Evolutionary conservation across 2,888 invertebrate species (phyloP).

Genomic region (Agapetus fuscipes): DNA sequence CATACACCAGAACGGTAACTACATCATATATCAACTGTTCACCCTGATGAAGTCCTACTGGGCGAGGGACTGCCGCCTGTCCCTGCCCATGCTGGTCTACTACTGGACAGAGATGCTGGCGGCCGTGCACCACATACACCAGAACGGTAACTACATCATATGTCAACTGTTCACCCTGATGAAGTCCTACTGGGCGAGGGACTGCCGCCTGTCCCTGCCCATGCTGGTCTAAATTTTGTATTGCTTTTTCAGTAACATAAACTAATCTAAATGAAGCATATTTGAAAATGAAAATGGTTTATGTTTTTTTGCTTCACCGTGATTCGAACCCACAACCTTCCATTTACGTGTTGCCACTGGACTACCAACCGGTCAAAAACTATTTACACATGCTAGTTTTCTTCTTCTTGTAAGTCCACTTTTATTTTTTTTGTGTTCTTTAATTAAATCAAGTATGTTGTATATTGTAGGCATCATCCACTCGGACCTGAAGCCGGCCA

Average conservation of each 20-base stretch:
- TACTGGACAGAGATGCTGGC: conserved; percentile 93
- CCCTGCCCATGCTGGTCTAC: conserved; percentile 68
- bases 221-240: conserved; percentile 53
- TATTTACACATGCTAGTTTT: no score
- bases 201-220: conserved; percentile 55
- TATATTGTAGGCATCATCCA: conserved; percentile 85
- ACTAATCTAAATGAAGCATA: neutral
- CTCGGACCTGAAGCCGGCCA: conserved; percentile 93
- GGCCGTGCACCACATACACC: conserved; percentile 85
- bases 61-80: conserved; percentile 44
- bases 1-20: conserved; percentile 76
- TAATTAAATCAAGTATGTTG: no score
- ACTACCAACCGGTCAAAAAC: no score
- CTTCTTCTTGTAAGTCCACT: no score
- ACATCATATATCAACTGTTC: conserved; percentile 40
- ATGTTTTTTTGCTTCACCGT: no score
- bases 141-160: conserved; percentile 52
- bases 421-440: no score
- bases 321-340: no score
- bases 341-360: no score
- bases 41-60: conserved; percentile 55
- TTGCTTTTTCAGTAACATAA: neutral
- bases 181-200: conserved; percentile 41
- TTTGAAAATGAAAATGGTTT: no score
- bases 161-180: conserved; percentile 58